These are phyloP conservation scores for Acholoe squamosa DNA, from an alignment of 2,888 invertebrate genomes.

Conservation along the genomic window DNA sequence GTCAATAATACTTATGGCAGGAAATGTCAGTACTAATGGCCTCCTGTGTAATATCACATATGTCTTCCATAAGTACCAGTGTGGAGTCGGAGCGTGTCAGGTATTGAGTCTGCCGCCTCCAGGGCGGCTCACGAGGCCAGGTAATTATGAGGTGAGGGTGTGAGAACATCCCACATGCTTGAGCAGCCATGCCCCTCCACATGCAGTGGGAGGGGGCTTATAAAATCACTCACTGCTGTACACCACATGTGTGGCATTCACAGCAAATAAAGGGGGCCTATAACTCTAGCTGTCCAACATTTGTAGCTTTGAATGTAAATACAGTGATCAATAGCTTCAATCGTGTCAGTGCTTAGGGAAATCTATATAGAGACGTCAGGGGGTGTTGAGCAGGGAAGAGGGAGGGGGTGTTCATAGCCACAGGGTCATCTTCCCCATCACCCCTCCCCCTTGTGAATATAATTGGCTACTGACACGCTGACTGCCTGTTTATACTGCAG, in stretches of 20 bases:
- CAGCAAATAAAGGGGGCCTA: slow-evolving; percentile 17
- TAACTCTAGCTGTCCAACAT: slow-evolving; percentile 9
- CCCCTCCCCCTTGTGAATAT: background rate
- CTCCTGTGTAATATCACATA: background rate
- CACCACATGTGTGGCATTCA: slow-evolving; percentile 19
- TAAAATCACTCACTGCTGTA: background rate
- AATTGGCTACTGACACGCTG: background rate
- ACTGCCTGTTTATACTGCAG: slow-evolving; percentile 4
- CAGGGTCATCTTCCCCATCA: background rate
- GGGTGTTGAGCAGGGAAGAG: background rate
- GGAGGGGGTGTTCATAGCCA: background rate
- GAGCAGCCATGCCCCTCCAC: slow-evolving; percentile 32
- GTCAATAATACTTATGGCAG: background rate
- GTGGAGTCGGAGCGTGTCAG: background rate
- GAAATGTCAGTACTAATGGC: background rate
- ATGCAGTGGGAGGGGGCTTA: background rate
- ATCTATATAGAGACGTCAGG: slow-evolving; percentile 28
- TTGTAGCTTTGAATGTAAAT: slow-evolving; percentile 24
- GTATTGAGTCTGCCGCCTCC: background rate
- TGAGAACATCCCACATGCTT: slow-evolving; percentile 40
- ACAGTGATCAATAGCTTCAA: background rate
- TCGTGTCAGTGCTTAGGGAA: background rate
- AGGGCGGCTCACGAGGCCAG: background rate
- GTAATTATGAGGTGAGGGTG: slow-evolving; percentile 41
- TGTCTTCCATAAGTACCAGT: slow-evolving; percentile 23